Conservation (phyloP, 2,888 invertebrate species). For the Ceraclea dissimilis region DNA sequence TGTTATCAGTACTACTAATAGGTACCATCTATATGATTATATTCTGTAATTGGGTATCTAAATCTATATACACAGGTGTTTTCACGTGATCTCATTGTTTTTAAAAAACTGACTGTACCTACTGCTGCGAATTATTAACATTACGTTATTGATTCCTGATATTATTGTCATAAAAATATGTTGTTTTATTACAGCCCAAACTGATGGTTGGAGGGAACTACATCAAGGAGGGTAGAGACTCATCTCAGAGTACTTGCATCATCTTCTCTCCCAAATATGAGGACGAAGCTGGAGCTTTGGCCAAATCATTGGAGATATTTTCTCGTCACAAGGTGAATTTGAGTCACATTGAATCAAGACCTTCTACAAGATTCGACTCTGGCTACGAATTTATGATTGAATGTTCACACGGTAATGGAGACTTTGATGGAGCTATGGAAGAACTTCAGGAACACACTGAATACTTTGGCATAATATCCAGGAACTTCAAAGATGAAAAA, state of each 20-base stretch:
- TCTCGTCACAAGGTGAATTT: slow-evolving; percentile 76
- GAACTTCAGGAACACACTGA: slow-evolving; percentile 62
- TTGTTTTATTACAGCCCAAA: slow-evolving; percentile 60
- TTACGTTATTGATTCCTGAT: too few relatives aligned
- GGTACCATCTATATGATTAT: too few relatives aligned
- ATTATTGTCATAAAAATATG: neutral
- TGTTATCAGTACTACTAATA: too few relatives aligned
- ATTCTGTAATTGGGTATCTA: too few relatives aligned
- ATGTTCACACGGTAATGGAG: slow-evolving; percentile 69
- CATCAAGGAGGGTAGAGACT: slow-evolving; percentile 71
- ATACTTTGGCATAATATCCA: slow-evolving; percentile 81
- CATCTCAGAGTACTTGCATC: slow-evolving; percentile 69
- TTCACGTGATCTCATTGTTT: too few relatives aligned
- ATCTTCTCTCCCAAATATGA: slow-evolving; percentile 80
- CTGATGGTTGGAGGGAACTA: slow-evolving; percentile 77
- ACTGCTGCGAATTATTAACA: too few relatives aligned
- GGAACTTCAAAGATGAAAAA: slow-evolving; percentile 77
- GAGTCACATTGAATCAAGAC: slow-evolving; percentile 87
- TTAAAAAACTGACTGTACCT: too few relatives aligned
- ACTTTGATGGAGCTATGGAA: slow-evolving; percentile 67
- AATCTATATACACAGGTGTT: too few relatives aligned
- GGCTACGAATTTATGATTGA: slow-evolving; percentile 95
- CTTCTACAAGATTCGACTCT: slow-evolving; percentile 64
- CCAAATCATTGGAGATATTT: slow-evolving; percentile 82
- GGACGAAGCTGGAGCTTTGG: slow-evolving; percentile 81